Base-by-base conservation (phyloP, 1,140 invertebrate genomes). In the Zaprionus taronus region DNA sequence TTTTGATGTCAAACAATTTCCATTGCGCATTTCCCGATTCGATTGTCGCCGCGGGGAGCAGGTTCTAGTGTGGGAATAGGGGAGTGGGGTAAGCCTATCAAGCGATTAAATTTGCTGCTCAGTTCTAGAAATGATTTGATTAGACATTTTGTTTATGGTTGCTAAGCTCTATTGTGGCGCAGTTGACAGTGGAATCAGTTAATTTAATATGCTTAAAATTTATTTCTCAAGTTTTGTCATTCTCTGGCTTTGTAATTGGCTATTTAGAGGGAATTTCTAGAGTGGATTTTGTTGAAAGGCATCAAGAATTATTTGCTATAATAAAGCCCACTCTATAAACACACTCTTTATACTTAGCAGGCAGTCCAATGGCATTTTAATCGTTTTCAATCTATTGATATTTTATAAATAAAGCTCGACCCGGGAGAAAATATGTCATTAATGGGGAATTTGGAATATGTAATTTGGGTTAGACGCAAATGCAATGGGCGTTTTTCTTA, bases 1-100 rank as follows among this genome's bases (percentile, higher is more conserved):
- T 83, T 91, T 90, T 90, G 85, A 90, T 90, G 85, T 90, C 69
- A 66, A 17, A 72, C 64, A 69, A 81, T 79, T 89, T 70, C 75
- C 80, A 83, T 77, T 80, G 80, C 80, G 77, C 81, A 79, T 77
- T 86, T 81, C 67, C 47, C 65, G 70, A 66, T 82, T 80, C 17
- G 38, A 24, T 72, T 71, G 58, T 53, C 73, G 17, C 15, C 57
- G 28, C 31, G n/a, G 34, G 38, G 24, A 26, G 36, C 2, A 31
- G 64, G 4, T 26, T 26, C 14, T 1, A 22, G n/a, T 9, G 11
- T 1, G 26, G 26, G 26, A 7, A 28, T 1, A 31, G 7, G 31
- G 38, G 28, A 5, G 31, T 41, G 34, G 64, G 57, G 63, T 81
- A 87, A 87, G 84, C 85, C 84, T 72, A 89, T 89, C 78, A 87